Evolutionary conservation across 2,113 vertebrate genomes (phyloP), one percentile per base, ranked within the genome.

Genomic region (Xenopus borealis): DNA sequence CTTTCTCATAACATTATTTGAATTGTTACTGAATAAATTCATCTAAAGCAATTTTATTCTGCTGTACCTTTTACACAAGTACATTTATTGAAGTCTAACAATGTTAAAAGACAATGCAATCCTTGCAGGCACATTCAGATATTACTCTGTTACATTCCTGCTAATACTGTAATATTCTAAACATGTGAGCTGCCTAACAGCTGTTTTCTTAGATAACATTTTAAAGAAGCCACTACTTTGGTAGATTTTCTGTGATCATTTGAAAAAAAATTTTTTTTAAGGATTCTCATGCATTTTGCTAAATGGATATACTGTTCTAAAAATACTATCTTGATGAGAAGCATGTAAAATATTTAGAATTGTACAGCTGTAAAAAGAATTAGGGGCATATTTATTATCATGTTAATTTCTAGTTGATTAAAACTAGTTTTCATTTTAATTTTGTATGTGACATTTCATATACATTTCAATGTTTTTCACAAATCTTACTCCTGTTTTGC

Each of bases 111-210:
- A 76, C 73, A 76, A 76, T 76, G 40, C 59, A 63, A 69, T 57
- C 46, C 58, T 76, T 44, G 73, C 73, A 76, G 47, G 58, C 66
- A 69, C 66, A 69, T 76, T 63, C 66, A 69, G 73, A 76, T 76
- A 63, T 44, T 27, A 64, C 53, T 69, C 58, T 76, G 58, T 69
- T 55, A 13, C 59, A 63, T 76, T 66, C 66, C 65, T 52, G 66
- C 66, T 64, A 76, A 76, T 76, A 76, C 62, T 69, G 66, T 76
- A 76, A 76, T 76, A 76, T 76, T 76, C 66, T 69, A 69, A 76
- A 69, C 66, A 76, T 69, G 40, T 62, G n/a, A 68, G 64, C 19
- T 17, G 62, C 58, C 73, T 69, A 66, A 69, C 73, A 76, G 73
- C 73, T 76, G 73, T 53, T 76, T 69, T 75, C 19, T 50, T 55